Evolutionary conservation across 1,140 invertebrate genomes (phyloP).

Genomic region (Adelges cooleyi): DNA sequence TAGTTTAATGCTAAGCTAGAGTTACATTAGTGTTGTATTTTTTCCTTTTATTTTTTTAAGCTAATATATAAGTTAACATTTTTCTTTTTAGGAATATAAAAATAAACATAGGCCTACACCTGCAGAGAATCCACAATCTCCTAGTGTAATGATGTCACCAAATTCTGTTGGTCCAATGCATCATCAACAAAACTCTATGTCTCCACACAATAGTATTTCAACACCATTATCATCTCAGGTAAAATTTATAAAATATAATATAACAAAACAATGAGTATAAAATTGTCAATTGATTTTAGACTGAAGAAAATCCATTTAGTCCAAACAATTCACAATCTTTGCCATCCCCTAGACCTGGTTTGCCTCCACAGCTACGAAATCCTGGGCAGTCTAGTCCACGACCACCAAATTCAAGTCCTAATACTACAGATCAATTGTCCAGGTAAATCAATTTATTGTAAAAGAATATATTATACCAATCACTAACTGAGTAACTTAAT

Average conservation of each 20-base stretch:
- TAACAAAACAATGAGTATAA: too few relatives aligned
- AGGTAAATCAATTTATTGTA: constrained; percentile 22
- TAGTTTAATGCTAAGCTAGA: too few relatives aligned
- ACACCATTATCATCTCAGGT: constrained; percentile 51
- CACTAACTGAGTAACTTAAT: constrained; percentile 4
- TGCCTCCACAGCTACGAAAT: constrained; percentile 18
- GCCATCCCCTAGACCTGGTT: constrained; percentile 1
- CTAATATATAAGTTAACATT: too few relatives aligned
- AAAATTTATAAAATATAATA: too few relatives aligned
- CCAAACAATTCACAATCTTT: constrained; percentile 22
- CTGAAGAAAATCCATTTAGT: constrained; percentile 31
- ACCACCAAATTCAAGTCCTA: constrained; percentile 15
- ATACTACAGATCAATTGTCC: constrained; percentile 28
- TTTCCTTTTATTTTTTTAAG: too few relatives aligned
- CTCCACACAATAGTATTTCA: constrained; percentile 47
- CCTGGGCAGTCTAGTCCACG: constrained; percentile 19
- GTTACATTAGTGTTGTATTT: too few relatives aligned
- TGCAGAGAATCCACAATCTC: constrained; percentile 30
- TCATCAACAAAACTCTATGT: constrained; percentile 31
- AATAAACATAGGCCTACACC: constrained; percentile 42
- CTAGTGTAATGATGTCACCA: constrained; percentile 29
- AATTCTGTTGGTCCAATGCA: constrained; percentile 10
- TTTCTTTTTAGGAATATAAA: constrained; percentile 43
- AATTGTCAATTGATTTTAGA: neutral
- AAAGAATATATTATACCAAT: neutral